Conservation (phyloP, 2,797 vertebrate species). For the Falco cherrug region DNA sequence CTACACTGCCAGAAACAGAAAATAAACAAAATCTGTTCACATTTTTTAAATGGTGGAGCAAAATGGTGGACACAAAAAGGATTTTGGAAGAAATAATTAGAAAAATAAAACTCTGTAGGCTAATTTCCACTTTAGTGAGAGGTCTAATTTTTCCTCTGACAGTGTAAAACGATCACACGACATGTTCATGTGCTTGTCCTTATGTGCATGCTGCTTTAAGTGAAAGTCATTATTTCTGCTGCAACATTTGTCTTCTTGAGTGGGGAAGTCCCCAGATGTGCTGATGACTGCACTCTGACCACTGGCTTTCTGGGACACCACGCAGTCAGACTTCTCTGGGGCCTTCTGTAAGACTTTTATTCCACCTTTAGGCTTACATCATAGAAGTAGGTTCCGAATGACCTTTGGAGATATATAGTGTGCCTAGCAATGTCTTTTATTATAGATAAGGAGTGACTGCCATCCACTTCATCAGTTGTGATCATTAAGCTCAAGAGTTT, state of each 20-base stretch:
- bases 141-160: not conserved
- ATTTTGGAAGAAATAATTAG: not conserved
- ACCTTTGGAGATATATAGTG: not conserved
- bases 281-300: not conserved
- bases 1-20: not conserved
- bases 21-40: not conserved
- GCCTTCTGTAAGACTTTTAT: not conserved
- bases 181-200: not conserved
- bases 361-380: not conserved
- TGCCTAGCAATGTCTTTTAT: not conserved
- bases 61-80: not conserved
- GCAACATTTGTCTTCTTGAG: not conserved
- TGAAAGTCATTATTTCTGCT: slow-evolving; percentile 24
- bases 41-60: not conserved
- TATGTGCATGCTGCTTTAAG: not conserved
- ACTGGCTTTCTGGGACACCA: not conserved
- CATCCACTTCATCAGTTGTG: not conserved
- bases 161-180: not conserved
- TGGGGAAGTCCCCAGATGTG: not conserved
- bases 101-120: not conserved
- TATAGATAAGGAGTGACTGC: not conserved
- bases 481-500: not conserved
- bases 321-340: not conserved
- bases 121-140: not conserved
- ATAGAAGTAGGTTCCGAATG: not conserved